Evolutionary conservation across 2,888 invertebrate genomes (phyloP).

Genomic region (Dermolepida albohirtum): DNA sequence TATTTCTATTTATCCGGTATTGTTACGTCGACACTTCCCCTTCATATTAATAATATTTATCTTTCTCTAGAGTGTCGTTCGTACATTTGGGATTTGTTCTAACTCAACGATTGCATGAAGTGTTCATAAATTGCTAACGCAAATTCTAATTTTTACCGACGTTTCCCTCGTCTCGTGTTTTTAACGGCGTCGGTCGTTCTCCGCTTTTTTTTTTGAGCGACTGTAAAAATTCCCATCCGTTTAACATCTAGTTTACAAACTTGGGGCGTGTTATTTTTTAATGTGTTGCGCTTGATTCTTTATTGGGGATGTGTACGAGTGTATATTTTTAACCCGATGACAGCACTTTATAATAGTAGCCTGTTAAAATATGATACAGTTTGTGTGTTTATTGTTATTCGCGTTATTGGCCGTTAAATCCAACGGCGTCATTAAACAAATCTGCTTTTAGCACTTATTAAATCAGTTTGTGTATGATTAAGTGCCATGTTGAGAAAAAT

Average conservation of each 20-base stretch:
- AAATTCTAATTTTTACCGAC: constrained; percentile 39
- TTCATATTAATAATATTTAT: constrained; percentile 45
- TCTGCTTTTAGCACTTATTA: constrained; percentile 25
- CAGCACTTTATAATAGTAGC: constrained; percentile 3
- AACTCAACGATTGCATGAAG: constrained; percentile 35
- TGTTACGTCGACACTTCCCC: constrained; percentile 28
- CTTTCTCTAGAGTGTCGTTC: constrained; percentile 45
- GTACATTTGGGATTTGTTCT: constrained; percentile 44
- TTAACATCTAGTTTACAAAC: constrained; percentile 17
- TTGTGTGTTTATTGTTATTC: constrained; percentile 29
- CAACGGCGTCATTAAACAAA: constrained; percentile 23
- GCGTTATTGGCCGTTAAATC: constrained; percentile 35
- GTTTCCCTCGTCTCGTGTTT: constrained; percentile 7
- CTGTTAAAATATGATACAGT: constrained; percentile 18
- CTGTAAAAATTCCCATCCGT: constrained; percentile 2
- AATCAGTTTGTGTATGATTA: constrained; percentile 8
- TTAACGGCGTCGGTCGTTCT: constrained; percentile 12
- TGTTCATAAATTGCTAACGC: constrained; percentile 36
- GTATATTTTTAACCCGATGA: constrained; percentile 30
- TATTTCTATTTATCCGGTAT: constrained; percentile 39
- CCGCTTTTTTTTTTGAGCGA: background rate
- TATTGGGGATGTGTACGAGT: background rate
- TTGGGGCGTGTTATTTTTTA: background rate
- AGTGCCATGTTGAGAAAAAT: background rate
- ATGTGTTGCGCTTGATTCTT: background rate